Evolutionary conservation across 2,113 vertebrate species (phyloP), one percentile per base, ranked within the genome.

Genomic region (Prolemur simus): DNA sequence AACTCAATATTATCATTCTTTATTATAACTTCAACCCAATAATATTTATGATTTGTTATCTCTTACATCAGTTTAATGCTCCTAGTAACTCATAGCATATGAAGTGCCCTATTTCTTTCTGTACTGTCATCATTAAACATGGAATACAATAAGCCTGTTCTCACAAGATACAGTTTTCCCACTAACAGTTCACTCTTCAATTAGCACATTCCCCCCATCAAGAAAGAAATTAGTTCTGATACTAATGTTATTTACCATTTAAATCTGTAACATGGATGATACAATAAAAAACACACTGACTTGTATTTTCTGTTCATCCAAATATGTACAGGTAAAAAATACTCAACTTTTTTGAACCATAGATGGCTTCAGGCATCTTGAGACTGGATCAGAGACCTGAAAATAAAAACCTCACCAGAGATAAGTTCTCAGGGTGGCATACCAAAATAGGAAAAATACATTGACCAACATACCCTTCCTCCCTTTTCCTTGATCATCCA

Each of bases 161-260:
- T 73, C 21, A 4, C 0, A 83, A 94, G 6, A 86, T 87, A 94
- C 15, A 83, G 11, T 63, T 95, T 90, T 85, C 13, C 39, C 42
- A 74, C 34, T 68, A 84, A 60, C 11, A 87, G 32, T 84, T 80
- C 63, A 89, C 58, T 96, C 20, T 91, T 97, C 63, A 95, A 95
- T 93, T 96, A 92, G 27, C 23, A 87, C 6, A 10, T 58, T 71
- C 20, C 9, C 4, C 45, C 23, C 21, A 23, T 90, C 10, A 74
- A 71, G 78, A 73, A 85, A 83, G 4, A 73, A 87, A 87, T 7
- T 69, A 1, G 32, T 96, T 49, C 27, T 93, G 18, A 83, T 6
- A 47, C 32, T 87, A 87, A 87, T 10, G 2, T n/a, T 77, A 86
- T 94, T 78, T 94, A 74, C 6, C 47, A 86, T 93, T 94, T 93